Evolutionary conservation across 2,888 invertebrate species (phyloP).

Genomic region (Heliconius ismenius): DNA sequence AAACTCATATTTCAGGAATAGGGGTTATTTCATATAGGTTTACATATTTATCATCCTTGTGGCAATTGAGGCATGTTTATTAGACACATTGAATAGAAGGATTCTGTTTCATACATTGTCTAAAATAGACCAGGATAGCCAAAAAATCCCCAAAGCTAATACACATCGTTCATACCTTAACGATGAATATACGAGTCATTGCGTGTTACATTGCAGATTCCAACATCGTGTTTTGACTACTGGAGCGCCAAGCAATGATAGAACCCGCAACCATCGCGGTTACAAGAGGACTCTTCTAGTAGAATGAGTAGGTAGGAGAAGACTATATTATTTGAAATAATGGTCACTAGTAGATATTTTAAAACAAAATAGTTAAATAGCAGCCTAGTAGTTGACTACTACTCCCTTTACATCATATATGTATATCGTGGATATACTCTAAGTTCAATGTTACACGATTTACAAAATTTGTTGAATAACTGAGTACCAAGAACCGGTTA

Average conservation of each 20-base stretch:
- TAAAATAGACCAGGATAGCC: neutral
- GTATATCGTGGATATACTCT: neutral
- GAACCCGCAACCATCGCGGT: neutral
- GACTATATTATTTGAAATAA: neutral
- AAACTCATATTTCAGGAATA: constrained; percentile 24
- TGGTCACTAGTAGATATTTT: neutral
- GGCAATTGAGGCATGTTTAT: neutral
- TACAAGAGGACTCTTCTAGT: neutral
- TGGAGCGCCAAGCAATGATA: neutral
- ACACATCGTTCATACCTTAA: neutral
- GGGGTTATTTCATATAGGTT: neutral
- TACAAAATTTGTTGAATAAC: neutral
- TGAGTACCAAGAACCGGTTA: neutral
- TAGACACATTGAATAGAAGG: neutral
- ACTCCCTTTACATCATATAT: neutral
- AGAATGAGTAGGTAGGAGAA: neutral
- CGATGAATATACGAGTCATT: neutral
- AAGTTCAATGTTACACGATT: neutral
- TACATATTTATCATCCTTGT: constrained; percentile 8
- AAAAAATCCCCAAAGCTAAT: neutral
- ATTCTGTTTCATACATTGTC: neutral
- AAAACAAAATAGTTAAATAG: neutral
- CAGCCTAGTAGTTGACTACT: neutral
- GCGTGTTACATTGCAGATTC: neutral
- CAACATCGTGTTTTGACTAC: no score